A percentile compares a stretch with the other conserved stretches of the same genome.
These are phyloP conservation scores for Oreochromis tanganicae DNA, from an alignment of 2,113 vertebrate species.

Conservation along the genomic window DNA sequence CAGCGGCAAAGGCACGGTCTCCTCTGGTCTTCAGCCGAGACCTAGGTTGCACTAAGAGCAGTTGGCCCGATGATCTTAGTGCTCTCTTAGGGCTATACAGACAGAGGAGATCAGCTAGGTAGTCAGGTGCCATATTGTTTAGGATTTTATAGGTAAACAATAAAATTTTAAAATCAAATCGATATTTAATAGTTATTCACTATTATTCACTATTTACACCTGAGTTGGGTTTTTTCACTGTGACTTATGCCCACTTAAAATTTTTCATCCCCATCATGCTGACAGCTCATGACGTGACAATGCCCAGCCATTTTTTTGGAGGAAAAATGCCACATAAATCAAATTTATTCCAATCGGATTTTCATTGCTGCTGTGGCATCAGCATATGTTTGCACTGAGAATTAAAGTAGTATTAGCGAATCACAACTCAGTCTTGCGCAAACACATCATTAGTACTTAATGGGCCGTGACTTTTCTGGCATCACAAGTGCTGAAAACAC, in stretches of 20 bases:
- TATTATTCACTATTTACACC: not conserved
- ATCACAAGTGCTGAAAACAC: not conserved
- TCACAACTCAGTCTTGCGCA: not conserved
- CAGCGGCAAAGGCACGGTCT: no score
- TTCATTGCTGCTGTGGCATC: not conserved
- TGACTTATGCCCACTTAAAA: not conserved
- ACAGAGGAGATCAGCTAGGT: no score
- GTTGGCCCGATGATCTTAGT: no score
- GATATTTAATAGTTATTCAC: no score
- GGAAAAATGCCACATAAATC: not conserved
- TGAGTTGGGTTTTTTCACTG: fast-evolving
- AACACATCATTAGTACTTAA: not conserved
- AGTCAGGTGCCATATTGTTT: no score
- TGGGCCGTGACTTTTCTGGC: not conserved
- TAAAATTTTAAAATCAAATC: no score
- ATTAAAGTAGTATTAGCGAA: not conserved
- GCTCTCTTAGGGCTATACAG: no score
- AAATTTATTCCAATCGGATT: not conserved
- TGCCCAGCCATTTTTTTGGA: not conserved
- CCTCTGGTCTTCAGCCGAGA: no score
- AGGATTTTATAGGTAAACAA: no score
- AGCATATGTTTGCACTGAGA: not conserved
- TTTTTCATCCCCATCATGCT: not conserved
- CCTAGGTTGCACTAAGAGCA: no score
- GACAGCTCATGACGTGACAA: not conserved